phyloP scores from a whole-genome alignment of 2,797 vertebrate genomes.

The Margarornis squamiger region DNA sequence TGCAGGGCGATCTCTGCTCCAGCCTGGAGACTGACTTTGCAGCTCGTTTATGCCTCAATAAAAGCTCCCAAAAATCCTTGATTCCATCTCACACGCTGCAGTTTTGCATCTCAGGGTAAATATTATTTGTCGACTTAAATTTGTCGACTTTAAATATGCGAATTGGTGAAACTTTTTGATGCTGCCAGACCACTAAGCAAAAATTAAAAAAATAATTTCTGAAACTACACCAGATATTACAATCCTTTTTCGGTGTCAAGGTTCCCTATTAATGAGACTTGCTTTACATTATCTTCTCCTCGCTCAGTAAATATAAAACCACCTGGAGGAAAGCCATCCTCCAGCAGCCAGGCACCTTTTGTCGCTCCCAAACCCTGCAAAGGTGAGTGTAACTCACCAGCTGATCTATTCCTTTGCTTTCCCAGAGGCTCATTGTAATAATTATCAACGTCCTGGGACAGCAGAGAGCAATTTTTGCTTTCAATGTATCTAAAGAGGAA shows the following conservation, averaged over 20 bases:
- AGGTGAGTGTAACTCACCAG: background rate
- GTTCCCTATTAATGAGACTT: background rate
- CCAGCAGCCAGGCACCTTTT: background rate
- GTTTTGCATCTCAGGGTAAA: background rate
- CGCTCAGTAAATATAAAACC: background rate
- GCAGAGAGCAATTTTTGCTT: background rate
- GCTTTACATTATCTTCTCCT: background rate
- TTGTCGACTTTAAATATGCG: background rate
- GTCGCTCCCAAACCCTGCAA: background rate
- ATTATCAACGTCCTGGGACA: background rate
- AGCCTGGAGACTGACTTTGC: background rate
- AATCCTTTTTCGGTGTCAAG: background rate
- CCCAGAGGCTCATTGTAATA: background rate
- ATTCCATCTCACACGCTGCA: background rate
- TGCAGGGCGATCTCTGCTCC: background rate
- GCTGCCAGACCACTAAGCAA: background rate
- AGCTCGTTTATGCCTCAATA: background rate
- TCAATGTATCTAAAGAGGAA: background rate
- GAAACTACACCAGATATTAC: constrained; percentile 26
- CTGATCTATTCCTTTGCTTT: background rate
- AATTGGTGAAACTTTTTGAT: constrained; percentile 11
- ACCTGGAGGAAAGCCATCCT: background rate
- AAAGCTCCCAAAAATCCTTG: background rate
- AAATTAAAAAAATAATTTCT: constrained; percentile 52
- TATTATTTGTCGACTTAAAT: background rate